A percentile compares a stretch with the other conserved stretches of the same genome.
Evolutionary conservation across 2,797 vertebrate genomes (phyloP).

Genomic region (Mionectes olivaceus): DNA sequence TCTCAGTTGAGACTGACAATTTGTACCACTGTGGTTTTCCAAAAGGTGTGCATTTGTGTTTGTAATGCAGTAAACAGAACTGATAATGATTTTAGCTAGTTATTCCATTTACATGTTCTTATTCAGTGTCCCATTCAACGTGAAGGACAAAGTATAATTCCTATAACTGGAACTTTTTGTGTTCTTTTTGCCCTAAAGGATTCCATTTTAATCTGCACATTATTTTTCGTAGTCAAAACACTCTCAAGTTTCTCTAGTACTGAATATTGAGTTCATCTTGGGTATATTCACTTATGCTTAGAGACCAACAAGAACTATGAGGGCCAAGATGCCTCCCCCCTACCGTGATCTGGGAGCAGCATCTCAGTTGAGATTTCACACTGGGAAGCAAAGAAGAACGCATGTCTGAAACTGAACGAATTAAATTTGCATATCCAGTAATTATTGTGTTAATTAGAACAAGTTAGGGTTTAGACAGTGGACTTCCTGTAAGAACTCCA

Average conservation of each 20-base stretch:
- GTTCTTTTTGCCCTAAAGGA: not conserved
- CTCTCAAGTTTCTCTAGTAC: not conserved
- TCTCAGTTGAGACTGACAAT: not conserved
- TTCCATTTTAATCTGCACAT: not conserved
- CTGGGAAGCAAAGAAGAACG: not conserved
- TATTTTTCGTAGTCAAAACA: not conserved
- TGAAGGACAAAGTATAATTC: not conserved
- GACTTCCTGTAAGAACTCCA: not conserved
- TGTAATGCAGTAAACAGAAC: not conserved
- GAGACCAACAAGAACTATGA: not conserved
- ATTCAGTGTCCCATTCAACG: not conserved
- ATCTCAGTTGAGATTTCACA: not conserved
- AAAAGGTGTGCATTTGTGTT: not conserved
- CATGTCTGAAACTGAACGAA: accelerated
- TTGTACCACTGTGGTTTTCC: not conserved
- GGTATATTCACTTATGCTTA: not conserved
- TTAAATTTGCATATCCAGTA: not conserved
- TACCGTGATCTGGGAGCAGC: not conserved
- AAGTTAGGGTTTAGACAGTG: not conserved
- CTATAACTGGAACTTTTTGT: not conserved
- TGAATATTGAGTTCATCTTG: not conserved
- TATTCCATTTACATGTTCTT: not conserved
- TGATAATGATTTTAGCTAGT: not conserved
- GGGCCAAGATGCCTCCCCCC: not conserved
- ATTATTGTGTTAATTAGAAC: not conserved